Conservation (phyloP, 2,888 invertebrate genomes). For the Polymixis flavicincta region DNA sequence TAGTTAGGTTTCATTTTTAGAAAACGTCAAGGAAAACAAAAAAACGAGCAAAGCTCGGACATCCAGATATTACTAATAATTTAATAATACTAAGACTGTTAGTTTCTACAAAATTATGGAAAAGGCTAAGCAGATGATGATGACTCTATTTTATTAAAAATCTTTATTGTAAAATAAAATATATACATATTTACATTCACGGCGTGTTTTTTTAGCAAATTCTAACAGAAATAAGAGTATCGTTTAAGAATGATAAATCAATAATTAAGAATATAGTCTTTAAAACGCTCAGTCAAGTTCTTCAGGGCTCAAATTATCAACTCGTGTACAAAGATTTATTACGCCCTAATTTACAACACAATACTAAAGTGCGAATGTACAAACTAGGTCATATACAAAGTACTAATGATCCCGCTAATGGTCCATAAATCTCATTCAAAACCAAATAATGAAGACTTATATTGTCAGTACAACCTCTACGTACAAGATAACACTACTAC, state of each 20-base stretch:
- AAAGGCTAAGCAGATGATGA: no score
- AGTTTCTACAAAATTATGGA: no score
- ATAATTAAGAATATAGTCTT: not conserved
- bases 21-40: no score
- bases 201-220: no score
- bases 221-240: not conserved
- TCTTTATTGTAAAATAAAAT: not conserved
- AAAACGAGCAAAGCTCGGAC: no score
- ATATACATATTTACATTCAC: not conserved
- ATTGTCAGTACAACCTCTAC: conserved; percentile 29
- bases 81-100: no score
- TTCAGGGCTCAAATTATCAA: not conserved
- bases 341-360: not conserved
- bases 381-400: conserved; percentile 16
- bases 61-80: no score
- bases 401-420: conserved; percentile 40
- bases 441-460: conserved; percentile 33
- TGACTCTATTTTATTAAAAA: not conserved
- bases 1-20: no score
- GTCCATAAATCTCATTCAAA: conserved; percentile 42
- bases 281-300: not conserved
- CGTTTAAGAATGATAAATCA: not conserved
- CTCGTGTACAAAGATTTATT: not conserved
- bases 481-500: conserved; percentile 29
- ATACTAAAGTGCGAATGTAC: conserved; percentile 9